Evolutionary conservation across 2,797 vertebrate species (phyloP), one percentile per base, ranked within the genome.

Genomic region (Mus caroli): DNA sequence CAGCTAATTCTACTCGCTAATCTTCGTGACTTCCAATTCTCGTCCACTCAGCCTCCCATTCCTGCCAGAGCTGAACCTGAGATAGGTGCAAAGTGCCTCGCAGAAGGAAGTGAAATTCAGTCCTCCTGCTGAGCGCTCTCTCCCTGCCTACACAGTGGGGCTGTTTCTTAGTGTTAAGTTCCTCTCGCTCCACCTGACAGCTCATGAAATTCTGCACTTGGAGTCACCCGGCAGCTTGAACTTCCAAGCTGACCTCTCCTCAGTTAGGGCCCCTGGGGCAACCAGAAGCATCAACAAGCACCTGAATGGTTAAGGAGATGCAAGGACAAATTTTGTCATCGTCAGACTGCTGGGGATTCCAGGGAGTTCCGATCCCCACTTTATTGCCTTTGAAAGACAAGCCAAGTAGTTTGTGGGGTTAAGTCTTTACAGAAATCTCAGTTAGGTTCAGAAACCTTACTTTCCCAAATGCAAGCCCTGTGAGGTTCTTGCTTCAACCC

Each of bases 21-120:
- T 89, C 78, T 91, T 69, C 58, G 11, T 1, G 46, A 90, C 83
- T 84, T 85, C 92, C 78, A 75, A 92, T 62, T 79, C 50, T 46
- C 34, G n/a, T 80, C 60, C 88, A 87, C 73, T 71, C 82, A 67
- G 69, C 75, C 88, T 87, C 56, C 88, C 58, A 80, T 73, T 93
- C 94, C 95, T 90, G 76, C 73, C 88, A 73, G 86, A 0, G 22
- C 71, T 62, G 76, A 97, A 95, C 94, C 91, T 94, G 92, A 93
- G 93, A 78, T 69, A 80, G 79, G 88, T 76, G 54, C 84, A 85
- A 75, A 10, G 83, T 88, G 89, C 64, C 88, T 85, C 86, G 52
- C 40, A 97, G 90, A 94, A 97, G 97, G 97, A 98, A 98, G 97
- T 97, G 95, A 97, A 97, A 97, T 95, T 97, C 56, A 76, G 93